Evolutionary conservation across 1,140 invertebrate genomes (phyloP), one percentile per base, ranked within the genome.

Genomic region (Teleopsis dalmanni): DNA sequence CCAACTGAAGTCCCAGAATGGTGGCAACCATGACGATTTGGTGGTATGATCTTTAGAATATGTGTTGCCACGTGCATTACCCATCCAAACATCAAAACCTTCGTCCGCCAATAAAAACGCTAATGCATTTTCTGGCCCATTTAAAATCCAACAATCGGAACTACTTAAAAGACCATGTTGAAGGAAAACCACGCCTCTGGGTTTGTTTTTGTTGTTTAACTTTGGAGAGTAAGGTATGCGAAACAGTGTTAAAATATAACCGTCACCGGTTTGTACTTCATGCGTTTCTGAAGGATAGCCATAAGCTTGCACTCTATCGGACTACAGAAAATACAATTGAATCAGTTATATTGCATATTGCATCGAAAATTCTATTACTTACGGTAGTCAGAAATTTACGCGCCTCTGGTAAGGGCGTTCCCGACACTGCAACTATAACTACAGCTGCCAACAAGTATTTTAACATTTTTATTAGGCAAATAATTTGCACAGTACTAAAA

Each of bases 111-210:
- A 56, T 2, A 79, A 54, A 52, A 65, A 77, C 7, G 62, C 65
- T 26, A 68, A 57, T 11, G 62, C 47, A 23, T 82, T 79, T 21
- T 10, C 78, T 18, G 42, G 85, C 9, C 16, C 91, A 78, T 71
- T 90, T 80, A 57, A 76, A 79, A 35, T 82, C 19, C 75, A 77
- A 45, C 87, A 81, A 2, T 81, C 76, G 0, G 84, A 85, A 18
- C 78, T 80, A 1, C 76, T 80, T 2, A 87, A 51, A 8, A 91
- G 59, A 2, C 88, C 88, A 59, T 91, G 88, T 42, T 86, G 59
- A 3, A 81, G 56, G 34, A 75, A 73, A 6, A 72, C 71, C 21
- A 74, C 74, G 0, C 63, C 61, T 41, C 54, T 57, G 1, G 53
- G 55, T 0, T 52, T 56, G 73, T 71, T 35, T 7, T 22, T 47